Conservation (phyloP, 2,888 invertebrate species). For the Pollenia griseotomentosa region DNA sequence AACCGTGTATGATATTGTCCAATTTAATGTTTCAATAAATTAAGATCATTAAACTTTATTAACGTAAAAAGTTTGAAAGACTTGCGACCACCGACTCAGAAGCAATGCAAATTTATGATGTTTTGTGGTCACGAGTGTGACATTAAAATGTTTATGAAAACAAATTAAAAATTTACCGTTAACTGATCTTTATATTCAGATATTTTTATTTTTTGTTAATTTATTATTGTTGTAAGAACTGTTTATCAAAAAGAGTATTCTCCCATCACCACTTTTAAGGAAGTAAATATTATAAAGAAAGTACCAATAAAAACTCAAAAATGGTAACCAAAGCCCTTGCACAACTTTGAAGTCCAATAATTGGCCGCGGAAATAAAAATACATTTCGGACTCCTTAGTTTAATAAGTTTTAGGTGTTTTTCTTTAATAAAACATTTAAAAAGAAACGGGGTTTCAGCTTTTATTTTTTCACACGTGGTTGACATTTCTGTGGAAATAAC, state of each 20-base stretch:
- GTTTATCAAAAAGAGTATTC: slow-evolving; percentile 19
- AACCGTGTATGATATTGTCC: no score
- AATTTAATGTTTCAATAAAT: no score
- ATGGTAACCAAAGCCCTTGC: slow-evolving; percentile 23
- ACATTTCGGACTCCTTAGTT: slow-evolving; percentile 21
- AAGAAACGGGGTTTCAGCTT: slow-evolving; percentile 1
- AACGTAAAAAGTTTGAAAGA: no score
- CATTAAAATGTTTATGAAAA: slow-evolving; percentile 15
- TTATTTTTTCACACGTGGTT: slow-evolving; percentile 15
- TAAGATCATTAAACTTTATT: no score
- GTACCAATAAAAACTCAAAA: background rate
- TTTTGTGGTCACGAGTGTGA: slow-evolving; percentile 22
- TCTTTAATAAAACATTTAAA: no score
- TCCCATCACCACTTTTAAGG: slow-evolving; percentile 22
- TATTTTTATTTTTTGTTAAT: slow-evolving; percentile 3
- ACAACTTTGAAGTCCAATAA: slow-evolving; percentile 28
- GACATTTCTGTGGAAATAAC: background rate
- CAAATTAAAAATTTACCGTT: slow-evolving; percentile 24
- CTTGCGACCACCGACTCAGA: no score
- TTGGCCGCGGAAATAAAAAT: slow-evolving; percentile 18
- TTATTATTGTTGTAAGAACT: slow-evolving; percentile 32
- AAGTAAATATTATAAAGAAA: slow-evolving; percentile 14
- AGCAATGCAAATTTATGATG: no score
- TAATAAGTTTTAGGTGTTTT: slow-evolving; percentile 8
- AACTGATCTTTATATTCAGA: slow-evolving; percentile 10